A percentile compares a stretch with the other conserved stretches of the same genome.
Evolutionary conservation across 2,888 invertebrate species (phyloP).

Genomic region (Drosophila demipolita): DNA sequence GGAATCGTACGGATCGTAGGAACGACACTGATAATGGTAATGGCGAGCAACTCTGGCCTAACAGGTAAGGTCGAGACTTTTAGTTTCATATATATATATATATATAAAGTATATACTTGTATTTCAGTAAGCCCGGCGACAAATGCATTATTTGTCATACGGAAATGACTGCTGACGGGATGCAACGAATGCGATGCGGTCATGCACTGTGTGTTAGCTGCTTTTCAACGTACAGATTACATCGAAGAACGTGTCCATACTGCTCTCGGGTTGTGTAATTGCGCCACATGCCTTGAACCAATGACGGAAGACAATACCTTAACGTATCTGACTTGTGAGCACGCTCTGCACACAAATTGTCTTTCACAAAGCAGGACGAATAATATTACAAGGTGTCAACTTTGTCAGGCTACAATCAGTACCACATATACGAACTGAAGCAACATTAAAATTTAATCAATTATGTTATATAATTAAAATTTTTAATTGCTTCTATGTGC

Average conservation of each 20-base stretch:
- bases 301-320: constrained; percentile 26
- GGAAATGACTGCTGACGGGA: constrained; percentile 3
- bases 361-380: neutral
- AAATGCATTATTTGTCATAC: constrained; percentile 37
- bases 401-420: constrained; percentile 30
- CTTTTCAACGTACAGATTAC: neutral
- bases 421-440: constrained; percentile 7
- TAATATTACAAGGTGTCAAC: constrained; percentile 22
- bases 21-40: neutral
- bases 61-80: constrained; percentile 10
- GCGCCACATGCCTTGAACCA: constrained; percentile 55
- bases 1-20: neutral
- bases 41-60: neutral
- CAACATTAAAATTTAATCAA: constrained; percentile 6
- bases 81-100: neutral
- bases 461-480: too few relatives aligned
- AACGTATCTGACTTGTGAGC: constrained; percentile 51
- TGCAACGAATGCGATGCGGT: constrained; percentile 46
- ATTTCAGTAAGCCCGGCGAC: constrained; percentile 48
- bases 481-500: neutral
- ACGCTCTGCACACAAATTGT: constrained; percentile 58
- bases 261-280: constrained; percentile 34
- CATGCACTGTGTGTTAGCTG: constrained; percentile 56
- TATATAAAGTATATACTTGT: neutral
- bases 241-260: constrained; percentile 27